Conservation (phyloP, 2,113 vertebrate species). For the Carlito syrichta region DNA sequence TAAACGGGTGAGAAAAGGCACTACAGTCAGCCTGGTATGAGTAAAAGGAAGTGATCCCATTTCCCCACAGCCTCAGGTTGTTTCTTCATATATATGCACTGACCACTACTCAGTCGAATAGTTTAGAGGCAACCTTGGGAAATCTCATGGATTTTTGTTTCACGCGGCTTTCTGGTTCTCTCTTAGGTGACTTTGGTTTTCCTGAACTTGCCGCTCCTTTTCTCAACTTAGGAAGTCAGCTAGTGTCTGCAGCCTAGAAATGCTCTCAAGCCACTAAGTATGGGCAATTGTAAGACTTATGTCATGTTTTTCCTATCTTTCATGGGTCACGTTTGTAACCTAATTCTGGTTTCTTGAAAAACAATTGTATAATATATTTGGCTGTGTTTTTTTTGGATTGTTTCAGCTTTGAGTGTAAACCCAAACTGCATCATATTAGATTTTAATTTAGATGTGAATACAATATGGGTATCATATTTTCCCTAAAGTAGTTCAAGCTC, state of each 20-base stretch:
- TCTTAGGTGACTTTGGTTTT: not conserved
- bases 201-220: not conserved
- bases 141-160: not conserved
- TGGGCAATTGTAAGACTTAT: not conserved
- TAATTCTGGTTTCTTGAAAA: not conserved
- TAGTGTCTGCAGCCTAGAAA: not conserved
- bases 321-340: not conserved
- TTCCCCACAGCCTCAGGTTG: not conserved
- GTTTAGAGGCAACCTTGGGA: not conserved
- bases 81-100: not conserved
- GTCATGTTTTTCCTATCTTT: not conserved
- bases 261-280: not conserved
- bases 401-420: not conserved
- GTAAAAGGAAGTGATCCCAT: not conserved
- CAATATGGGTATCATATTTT: not conserved
- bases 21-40: not conserved
- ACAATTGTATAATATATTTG: not conserved
- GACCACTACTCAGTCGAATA: not conserved
- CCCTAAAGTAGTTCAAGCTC: not conserved
- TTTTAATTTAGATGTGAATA: slow-evolving; percentile 23
- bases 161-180: not conserved
- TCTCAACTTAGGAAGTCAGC: not conserved
- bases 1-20: not conserved
- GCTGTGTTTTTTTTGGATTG: not conserved
- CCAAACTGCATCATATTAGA: not conserved